These are phyloP conservation scores for Sitobion miscanthi DNA, from an alignment of 1,140 invertebrate species.

Conservation along the genomic window DNA sequence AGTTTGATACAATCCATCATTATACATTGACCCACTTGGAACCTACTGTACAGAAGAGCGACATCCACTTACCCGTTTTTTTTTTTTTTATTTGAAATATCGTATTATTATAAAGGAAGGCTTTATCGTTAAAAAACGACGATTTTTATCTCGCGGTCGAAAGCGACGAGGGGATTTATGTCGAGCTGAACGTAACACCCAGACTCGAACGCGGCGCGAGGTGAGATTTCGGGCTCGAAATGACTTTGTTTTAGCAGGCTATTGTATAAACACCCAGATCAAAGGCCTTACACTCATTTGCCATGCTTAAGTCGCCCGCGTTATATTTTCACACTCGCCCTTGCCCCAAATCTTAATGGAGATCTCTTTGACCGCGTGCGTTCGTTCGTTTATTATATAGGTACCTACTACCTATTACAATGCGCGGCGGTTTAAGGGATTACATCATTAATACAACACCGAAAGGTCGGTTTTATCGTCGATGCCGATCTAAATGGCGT, in stretches of 20 bases:
- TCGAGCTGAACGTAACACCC: neutral
- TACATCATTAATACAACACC: slow-evolving; percentile 10
- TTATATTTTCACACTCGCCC: neutral
- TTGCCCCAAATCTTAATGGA: slow-evolving; percentile 18
- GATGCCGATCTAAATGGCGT: neutral
- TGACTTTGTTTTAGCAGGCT: neutral
- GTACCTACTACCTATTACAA: neutral
- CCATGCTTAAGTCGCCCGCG: neutral
- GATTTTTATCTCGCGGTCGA: neutral
- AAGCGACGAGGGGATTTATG: neutral
- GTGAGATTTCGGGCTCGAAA: neutral
- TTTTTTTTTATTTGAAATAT: neutral
- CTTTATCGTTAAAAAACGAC: neutral
- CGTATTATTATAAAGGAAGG: neutral
- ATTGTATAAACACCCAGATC: slow-evolving; percentile 26
- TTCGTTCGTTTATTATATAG: neutral
- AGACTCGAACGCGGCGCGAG: neutral
- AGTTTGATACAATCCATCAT: too few species aligned
- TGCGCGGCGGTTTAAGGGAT: neutral
- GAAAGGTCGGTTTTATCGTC: neutral
- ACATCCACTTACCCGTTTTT: too few species aligned
- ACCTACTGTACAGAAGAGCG: too few species aligned
- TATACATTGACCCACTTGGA: too few species aligned
- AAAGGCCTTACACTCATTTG: slow-evolving; percentile 6
- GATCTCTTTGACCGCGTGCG: slow-evolving; percentile 18